These are phyloP conservation scores for Ophion slaviceki DNA, from an alignment of 2,888 invertebrate genomes.

Conservation along the genomic window DNA sequence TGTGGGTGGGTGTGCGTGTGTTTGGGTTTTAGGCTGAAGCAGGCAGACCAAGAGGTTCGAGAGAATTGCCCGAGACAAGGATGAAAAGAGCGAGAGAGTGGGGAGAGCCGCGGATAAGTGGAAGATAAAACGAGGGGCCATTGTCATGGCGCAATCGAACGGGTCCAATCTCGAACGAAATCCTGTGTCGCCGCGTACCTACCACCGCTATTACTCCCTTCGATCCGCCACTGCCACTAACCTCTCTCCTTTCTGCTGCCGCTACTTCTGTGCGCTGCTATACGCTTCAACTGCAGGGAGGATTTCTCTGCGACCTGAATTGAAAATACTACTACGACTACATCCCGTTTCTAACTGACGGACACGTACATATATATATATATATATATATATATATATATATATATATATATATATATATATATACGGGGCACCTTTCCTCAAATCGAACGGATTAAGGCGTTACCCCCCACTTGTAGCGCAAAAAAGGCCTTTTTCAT, in stretches of 20 bases:
- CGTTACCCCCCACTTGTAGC: too few species aligned
- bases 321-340: conserved; percentile 61
- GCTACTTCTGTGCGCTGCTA: not conserved
- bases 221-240: conserved; percentile 41
- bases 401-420: not conserved
- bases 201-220: conserved; percentile 49
- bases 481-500: too few species aligned
- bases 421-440: too few species aligned
- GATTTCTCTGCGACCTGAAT: conserved; percentile 62
- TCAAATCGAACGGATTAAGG: too few species aligned
- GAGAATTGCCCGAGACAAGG: conserved; percentile 44
- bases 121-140: conserved; percentile 68
- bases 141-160: conserved; percentile 69
- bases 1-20: not conserved
- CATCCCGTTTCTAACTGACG: not conserved
- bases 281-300: conserved; percentile 59
- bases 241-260: conserved; percentile 40
- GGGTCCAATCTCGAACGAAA: conserved; percentile 67
- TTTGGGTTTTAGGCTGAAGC: conserved; percentile 38
- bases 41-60: conserved; percentile 22
- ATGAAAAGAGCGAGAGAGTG: conserved; percentile 20
- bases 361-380: not conserved
- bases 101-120: conserved; percentile 55
- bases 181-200: conserved; percentile 62
- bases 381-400: not conserved